phyloP scores from a whole-genome alignment of 2,797 vertebrate genomes.

The Ispidina lecontei region DNA sequence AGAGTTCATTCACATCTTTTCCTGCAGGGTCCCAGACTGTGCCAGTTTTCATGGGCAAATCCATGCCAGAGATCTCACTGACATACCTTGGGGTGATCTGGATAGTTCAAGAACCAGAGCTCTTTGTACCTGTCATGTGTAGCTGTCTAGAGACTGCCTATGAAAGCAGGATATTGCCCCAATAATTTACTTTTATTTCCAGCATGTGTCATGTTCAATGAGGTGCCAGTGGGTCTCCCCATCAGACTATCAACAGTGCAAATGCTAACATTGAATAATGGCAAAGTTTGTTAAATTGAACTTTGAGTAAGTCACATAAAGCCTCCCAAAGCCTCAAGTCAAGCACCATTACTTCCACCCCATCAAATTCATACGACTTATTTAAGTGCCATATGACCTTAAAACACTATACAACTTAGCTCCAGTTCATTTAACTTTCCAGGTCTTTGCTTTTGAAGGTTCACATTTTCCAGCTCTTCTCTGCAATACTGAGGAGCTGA shows the following conservation, averaged over 20 bases:
- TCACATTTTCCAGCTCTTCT: background rate
- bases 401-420: background rate
- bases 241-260: background rate
- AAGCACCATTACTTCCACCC: background rate
- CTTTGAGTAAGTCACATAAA: constrained; percentile 7
- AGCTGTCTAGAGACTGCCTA: background rate
- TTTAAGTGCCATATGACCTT: background rate
- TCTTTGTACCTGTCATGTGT: background rate
- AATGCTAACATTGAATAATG: background rate
- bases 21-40: background rate
- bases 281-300: background rate
- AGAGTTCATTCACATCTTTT: background rate
- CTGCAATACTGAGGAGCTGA: background rate
- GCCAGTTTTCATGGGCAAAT: background rate
- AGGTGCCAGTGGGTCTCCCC: background rate
- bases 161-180: background rate
- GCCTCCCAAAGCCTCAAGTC: background rate
- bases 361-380: background rate
- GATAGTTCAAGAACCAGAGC: background rate
- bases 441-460: background rate
- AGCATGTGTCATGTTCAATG: background rate
- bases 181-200: background rate
- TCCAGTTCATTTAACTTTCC: background rate
- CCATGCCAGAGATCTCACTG: background rate
- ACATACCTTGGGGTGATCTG: background rate